Evolutionary conservation across 2,113 vertebrate species (phyloP), one percentile per base, ranked within the genome.

Genomic region (Oceanodroma tethys): DNA sequence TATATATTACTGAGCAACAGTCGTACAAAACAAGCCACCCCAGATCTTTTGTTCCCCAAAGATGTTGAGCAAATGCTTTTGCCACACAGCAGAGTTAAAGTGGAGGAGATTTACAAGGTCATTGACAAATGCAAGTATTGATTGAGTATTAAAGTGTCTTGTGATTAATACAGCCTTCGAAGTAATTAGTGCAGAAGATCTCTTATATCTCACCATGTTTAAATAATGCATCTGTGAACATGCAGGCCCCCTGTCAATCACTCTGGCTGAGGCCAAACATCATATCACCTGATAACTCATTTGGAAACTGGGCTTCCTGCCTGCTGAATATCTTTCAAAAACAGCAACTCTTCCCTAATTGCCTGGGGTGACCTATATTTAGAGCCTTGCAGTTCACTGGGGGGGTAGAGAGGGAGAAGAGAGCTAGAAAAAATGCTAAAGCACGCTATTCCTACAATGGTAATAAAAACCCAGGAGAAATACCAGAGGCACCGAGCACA

Each of bases 301-400:
- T 97, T 98, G 98, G 98, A 98, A 98, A 98, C 97, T 95, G 96
- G 98, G 98, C 97, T 98, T 97, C 93, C 97, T 96, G 98, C 94
- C 97, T 97, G 97, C 90, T 96, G 97, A 98, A 93, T 94, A 88
- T 87, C 97, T 96, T 97, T 98, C 93, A 95, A 95, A 98, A 97
- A n/a, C 96, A 98, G 97, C 96, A 91, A 93, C 91, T 97, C 90
- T 97, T 90, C 94, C 96, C 97, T 98, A 98, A 98, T 98, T 98
- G 98, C 97, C 92, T 96, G 94, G 96, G 95, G 93, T 98, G 97
- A 98, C 98, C 98, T 98, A 96, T 98, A 97, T 98, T 96, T 97
- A 98, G 96, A 98, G 97, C 76, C 68, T 74, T 50, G 94, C 94
- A 93, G 96, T 97, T 90, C 92, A 87, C 81, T 62, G 82, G 17